Evolutionary conservation across 30 jellyfish, hydroid and myxozoan genomes (phyloP), one percentile per base, ranked within the genome.

Genomic region (Turritopsis rubra): DNA sequence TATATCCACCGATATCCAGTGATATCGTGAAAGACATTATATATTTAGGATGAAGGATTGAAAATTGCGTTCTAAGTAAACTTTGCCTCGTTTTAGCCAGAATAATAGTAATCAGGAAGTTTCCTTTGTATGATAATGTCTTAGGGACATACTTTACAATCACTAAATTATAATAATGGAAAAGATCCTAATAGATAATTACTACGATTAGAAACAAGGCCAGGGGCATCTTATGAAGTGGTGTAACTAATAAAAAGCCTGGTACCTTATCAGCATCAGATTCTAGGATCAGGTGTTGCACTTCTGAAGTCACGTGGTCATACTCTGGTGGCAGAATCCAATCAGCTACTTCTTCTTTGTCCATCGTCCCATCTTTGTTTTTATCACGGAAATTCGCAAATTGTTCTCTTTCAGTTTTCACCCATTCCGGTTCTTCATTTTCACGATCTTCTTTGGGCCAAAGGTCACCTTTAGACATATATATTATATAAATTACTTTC

Each of bases 301-400:
- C 98, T 81, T 92, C 98, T 23, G 98, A 89, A 29, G 96, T 73
- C 65, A 92, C 88, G 41, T 92, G 98, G 76, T 92, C 98, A 85
- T 83, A 92, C 81, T 92, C 98, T 70, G 96, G 94, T 31, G 98
- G 98, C 19, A 92, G 83, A 52, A 92, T 92, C 98, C 98, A 92
- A 16, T 85, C 95, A 52, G 85, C 83, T 18, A 92, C 96, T 41
- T 92, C 98, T 79, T 83, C 95, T 88, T 66, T 92, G 85, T 92
- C 98, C 98, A 92, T 92, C 85, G 87, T 92, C 9, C 98, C 98
- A 84, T 92, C 98, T 54, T 92, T 87, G 79, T 92, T 92, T 75
- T 77, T 79, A 75, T 92, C 98, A 71, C 98, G 95, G 86, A 87
- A 92, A 52, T 81, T 80, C 31, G 88, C 54, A 75, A 92, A 92